These are phyloP conservation scores for Leptinotarsa juncta DNA, from an alignment of 2,888 invertebrate genomes.

Conservation along the genomic window DNA sequence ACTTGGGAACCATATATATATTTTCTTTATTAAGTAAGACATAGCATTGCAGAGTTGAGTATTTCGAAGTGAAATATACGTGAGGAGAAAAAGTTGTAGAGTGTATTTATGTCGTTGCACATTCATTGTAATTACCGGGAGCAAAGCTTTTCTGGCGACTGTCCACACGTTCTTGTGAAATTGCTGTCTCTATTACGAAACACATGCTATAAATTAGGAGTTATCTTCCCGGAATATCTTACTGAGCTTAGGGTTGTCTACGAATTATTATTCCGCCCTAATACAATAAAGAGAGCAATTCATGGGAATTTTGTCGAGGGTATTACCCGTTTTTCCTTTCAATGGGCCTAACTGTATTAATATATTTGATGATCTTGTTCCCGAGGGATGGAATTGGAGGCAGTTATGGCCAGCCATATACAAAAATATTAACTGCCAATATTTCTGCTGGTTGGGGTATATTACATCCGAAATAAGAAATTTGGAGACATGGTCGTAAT, in stretches of 20 bases:
- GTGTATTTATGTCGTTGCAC: constrained; percentile 56
- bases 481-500: no score
- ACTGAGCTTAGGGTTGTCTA: constrained; percentile 52
- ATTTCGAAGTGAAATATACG: constrained; percentile 48
- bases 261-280: constrained; percentile 34
- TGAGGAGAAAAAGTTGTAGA: constrained; percentile 45
- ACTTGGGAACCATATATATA: constrained; percentile 22
- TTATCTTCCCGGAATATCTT: constrained; percentile 59
- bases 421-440: neutral
- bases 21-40: constrained; percentile 38
- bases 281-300: constrained; percentile 25
- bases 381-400: neutral
- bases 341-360: neutral
- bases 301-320: constrained; percentile 18
- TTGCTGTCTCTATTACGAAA: constrained; percentile 62
- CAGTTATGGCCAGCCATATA: neutral
- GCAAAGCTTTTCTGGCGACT: constrained; percentile 62
- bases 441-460: no score
- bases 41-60: constrained; percentile 44
- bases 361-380: neutral
- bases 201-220: constrained; percentile 61
- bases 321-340: constrained; percentile 3
- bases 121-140: constrained; percentile 61
- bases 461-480: no score
- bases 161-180: constrained; percentile 63